Evolutionary conservation across 2,113 vertebrate species (phyloP), one percentile per base, ranked within the genome.

Genomic region (Etheostoma cragini): DNA sequence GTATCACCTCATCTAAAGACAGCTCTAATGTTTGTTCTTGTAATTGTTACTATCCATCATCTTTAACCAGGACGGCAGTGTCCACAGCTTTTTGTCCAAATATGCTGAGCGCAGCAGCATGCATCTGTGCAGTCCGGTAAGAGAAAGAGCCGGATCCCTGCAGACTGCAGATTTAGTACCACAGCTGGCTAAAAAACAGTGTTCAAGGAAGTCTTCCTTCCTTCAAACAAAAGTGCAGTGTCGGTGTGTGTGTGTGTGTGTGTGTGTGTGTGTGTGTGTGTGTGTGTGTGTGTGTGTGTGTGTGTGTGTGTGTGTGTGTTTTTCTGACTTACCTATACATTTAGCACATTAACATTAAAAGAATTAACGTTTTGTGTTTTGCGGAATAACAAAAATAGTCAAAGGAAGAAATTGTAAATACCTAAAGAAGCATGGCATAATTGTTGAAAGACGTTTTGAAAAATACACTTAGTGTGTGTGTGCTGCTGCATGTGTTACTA

Each of bases 171-270:
- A 84, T 88, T 92, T 86, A 74, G 38, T 82, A 70, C 87, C 83
- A 79, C 88, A 90, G 86, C 89, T 90, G 91, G 87, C 83, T 84
- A 50, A 76, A 87, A 86, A 86, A 81, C 61, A n/a, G n/a, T n/a
- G n/a, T n/a, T n/a, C n/a, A n/a, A n/a, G n/a, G n/a, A n/a, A n/a
- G n/a, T n/a, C n/a, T 61, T 87, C 81, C 46, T 61, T 57, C 42
- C 63, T 80, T 86, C 22, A 68, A 84, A 82, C 61, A 75, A 76
- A 54, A 78, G n/a, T n/a, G 42, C 57, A n/a, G 14, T 46, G 38
- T 65, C 8, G n/a, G 15, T 5, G 21, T 30, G 24, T 50, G 60
- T 70, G 45, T 69, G 26, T 63, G 38, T 71, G 65, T 65, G 63
- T 69, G 60, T 68, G 58, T 47, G 68, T 52, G 35, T 76, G 52